These are phyloP conservation scores for Monochamus saltuarius DNA, from an alignment of 1,140 invertebrate genomes.

Conservation along the genomic window DNA sequence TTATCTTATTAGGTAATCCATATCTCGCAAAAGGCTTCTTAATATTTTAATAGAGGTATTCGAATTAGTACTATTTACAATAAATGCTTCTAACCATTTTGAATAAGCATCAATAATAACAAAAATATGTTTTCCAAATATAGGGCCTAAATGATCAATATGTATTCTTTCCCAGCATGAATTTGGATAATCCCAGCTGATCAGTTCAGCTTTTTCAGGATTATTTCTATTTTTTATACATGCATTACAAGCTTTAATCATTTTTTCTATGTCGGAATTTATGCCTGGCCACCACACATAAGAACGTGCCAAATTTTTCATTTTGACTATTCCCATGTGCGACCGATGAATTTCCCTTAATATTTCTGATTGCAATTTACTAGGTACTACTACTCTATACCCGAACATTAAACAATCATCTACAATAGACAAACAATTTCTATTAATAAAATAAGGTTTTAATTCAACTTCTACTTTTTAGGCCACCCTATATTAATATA, in stretches of 20 bases:
- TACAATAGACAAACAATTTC: too few relatives aligned
- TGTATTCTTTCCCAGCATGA: conserved; percentile 41
- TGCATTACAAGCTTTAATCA: conserved; percentile 13
- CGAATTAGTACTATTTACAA: conserved; percentile 21
- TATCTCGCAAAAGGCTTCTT: conserved; percentile 6
- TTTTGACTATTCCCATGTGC: conserved; percentile 53
- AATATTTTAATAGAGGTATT: conserved; percentile 14
- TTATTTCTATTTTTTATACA: conserved; percentile 27
- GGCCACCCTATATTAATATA: too few relatives aligned
- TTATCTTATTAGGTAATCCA: too few relatives aligned
- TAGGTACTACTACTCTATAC: too few relatives aligned
- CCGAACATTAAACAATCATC: too few relatives aligned
- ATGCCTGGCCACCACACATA: conserved; percentile 56
- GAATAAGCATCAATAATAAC: conserved; percentile 40
- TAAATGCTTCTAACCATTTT: conserved; percentile 36
- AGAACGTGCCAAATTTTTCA: conserved; percentile 54
- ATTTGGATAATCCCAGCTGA: conserved; percentile 38
- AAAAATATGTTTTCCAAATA: conserved; percentile 39
- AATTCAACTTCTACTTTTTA: too few relatives aligned
- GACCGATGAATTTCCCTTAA: conserved; percentile 41
- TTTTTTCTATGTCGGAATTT: conserved; percentile 48
- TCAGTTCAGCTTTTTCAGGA: conserved; percentile 22
- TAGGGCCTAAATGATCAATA: conserved; percentile 43
- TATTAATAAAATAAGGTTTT: too few relatives aligned
- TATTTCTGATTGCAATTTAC: not conserved